phyloP scores from a whole-genome alignment of 2,888 invertebrate genomes.

The Chorisops tibialis region DNA sequence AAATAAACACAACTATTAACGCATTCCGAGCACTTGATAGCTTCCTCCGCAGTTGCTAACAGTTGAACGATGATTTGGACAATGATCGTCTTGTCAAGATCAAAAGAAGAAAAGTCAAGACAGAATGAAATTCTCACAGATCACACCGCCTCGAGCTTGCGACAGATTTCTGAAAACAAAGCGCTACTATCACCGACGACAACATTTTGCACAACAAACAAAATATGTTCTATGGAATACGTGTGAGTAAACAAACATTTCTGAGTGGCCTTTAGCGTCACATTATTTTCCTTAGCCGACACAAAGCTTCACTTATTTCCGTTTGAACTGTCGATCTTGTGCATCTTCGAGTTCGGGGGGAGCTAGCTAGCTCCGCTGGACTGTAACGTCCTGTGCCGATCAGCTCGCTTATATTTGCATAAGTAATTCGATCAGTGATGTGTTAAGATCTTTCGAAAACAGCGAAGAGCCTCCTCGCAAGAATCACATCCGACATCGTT shows the following conservation, averaged over 20 bases:
- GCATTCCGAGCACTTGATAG: too few relatives aligned
- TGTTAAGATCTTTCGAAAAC: conserved; percentile 2
- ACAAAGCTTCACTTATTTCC: neutral
- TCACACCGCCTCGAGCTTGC: too few relatives aligned
- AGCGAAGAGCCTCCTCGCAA: neutral
- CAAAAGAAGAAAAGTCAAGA: too few relatives aligned
- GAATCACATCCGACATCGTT: neutral
- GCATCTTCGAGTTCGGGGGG: neutral
- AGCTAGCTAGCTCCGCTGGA: neutral
- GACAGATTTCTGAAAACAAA: too few relatives aligned
- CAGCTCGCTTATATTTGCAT: conserved; percentile 1
- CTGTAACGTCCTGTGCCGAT: neutral
- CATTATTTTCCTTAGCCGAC: neutral
- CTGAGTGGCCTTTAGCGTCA: neutral
- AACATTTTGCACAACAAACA: conserved; percentile 8
- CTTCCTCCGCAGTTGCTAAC: too few relatives aligned
- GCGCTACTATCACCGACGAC: neutral
- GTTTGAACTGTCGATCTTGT: conserved; percentile 19
- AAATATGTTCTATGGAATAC: conserved; percentile 2
- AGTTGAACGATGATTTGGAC: too few relatives aligned
- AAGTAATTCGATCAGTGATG: conserved; percentile 15
- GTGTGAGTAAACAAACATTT: conserved; percentile 4
- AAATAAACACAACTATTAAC: too few relatives aligned
- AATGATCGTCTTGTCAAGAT: too few relatives aligned
- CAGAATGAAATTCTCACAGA: too few relatives aligned